Base-by-base conservation (phyloP, 2,797 vertebrate genomes). In the Chloroceryle inda region DNA sequence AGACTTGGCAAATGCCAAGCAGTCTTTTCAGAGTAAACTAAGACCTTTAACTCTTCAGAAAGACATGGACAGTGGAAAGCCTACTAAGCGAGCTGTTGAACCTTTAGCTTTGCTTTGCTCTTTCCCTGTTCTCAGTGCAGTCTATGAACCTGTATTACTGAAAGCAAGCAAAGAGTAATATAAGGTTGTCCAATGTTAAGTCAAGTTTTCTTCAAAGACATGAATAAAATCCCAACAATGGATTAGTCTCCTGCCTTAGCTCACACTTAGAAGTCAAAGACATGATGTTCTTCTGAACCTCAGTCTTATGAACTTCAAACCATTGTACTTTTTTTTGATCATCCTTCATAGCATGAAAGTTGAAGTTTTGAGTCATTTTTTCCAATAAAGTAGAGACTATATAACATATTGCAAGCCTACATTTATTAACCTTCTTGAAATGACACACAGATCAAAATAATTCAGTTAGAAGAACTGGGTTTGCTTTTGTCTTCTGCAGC, bases 341-440 rank as follows among this genome's bases (percentile, higher is more conserved):
- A 87, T 42, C 38, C 35, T 47, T 47, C 21, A 5, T 9, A 62
- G 19, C 56, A 26, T 78, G 11, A 53, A 61, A 77, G 42, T 6
- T 61, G 49, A 94, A 64, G 44, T 37, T 88, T 40, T 82, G 11
- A 67, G n/a, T 49, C n/a, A 33, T 88, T 78, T 37, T 67, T 61
- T 38, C 58, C 38, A 75, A n/a, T 62, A 56, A 83, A 67, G 38
- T 58, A 73, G 45, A 91, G 59, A 23, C 38, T 77, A 86, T 88
- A 87, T 82, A 92, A 64, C 20, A 66, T 83, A 77, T 31, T 81
- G 29, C 33, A 71, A 76, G 72, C 52, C 56, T 83, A 58, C 17
- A 45, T 82, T 95, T 95, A 93, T 89, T 93, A 84, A 81, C 49
- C 38, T 79, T 85, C 73, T 92, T 74, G 23, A 62, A 87, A n/a